Evolutionary conservation across 2,888 invertebrate genomes (phyloP).

Genomic region (Lacanobia oleracea): DNA sequence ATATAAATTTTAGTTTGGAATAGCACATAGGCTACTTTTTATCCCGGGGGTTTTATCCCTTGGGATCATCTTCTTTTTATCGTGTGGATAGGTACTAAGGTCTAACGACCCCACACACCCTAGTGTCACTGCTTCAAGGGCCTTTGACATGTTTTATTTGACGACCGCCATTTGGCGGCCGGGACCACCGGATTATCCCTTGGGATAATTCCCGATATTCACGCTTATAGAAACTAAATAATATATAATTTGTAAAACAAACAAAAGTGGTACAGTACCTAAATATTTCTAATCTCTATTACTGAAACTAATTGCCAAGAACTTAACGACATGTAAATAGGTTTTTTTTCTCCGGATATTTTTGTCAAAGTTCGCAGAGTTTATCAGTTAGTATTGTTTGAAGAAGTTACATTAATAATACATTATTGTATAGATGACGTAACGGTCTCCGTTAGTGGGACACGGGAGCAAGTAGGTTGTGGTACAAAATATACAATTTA

Average conservation of each 20-base stretch:
- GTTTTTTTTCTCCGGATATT: not conserved
- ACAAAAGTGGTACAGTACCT: not conserved
- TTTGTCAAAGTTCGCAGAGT: slow-evolving; percentile 52
- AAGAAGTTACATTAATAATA: slow-evolving; percentile 30
- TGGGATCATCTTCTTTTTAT: too few species aligned
- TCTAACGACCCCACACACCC: too few species aligned
- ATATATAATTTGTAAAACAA: not conserved
- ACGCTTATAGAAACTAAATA: too few species aligned
- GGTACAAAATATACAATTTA: slow-evolving; percentile 19
- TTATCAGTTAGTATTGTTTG: slow-evolving; percentile 55
- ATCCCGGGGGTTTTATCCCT: too few species aligned
- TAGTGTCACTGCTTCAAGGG: too few species aligned
- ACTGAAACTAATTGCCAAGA: not conserved
- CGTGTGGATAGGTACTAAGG: too few species aligned
- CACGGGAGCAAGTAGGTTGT: slow-evolving; percentile 30
- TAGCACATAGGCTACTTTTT: too few species aligned
- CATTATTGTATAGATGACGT: slow-evolving; percentile 45
- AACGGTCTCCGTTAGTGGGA: slow-evolving; percentile 39
- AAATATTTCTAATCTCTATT: not conserved
- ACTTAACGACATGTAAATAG: not conserved
- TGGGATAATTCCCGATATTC: too few species aligned
- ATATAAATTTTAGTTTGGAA: too few species aligned
- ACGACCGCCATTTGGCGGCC: too few species aligned
- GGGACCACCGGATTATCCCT: too few species aligned
- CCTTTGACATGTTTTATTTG: too few species aligned